Percentiles rank a stretch among this genome's conserved stretches.
Evolutionary conservation across 1,140 invertebrate species (phyloP).

Genomic region (Lepidurus arcticus): DNA sequence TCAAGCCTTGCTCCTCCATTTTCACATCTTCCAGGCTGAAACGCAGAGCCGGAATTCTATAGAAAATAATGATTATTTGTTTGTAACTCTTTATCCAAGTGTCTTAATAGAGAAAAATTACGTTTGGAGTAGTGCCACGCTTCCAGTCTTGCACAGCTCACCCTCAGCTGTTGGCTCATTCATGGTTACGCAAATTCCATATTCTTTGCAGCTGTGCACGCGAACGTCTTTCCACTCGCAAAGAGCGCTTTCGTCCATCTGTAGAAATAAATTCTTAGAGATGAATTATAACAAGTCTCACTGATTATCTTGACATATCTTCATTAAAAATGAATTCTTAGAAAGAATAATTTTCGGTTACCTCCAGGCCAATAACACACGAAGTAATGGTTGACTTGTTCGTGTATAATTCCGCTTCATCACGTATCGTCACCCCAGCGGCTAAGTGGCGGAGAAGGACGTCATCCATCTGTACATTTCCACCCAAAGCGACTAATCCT

Average conservation of each 20-base stretch:
- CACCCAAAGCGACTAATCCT: background rate
- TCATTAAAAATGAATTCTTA: background rate
- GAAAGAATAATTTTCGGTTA: background rate
- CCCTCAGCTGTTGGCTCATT: background rate
- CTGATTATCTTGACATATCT: background rate
- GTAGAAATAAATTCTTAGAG: background rate
- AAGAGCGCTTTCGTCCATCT: background rate
- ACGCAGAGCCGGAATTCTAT: background rate
- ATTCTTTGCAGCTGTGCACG: background rate
- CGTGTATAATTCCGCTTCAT: background rate
- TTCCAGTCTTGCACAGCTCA: background rate
- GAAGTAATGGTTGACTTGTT: constrained; percentile 3
- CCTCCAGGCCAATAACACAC: constrained; percentile 4
- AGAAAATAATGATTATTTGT: background rate
- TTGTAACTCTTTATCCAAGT: background rate
- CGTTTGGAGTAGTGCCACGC: background rate
- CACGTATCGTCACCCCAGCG: background rate
- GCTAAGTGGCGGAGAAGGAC: background rate
- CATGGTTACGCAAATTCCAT: constrained; percentile 19
- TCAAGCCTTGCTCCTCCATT: background rate
- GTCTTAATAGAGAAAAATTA: background rate
- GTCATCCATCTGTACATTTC: background rate
- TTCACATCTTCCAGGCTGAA: background rate
- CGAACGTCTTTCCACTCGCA: background rate
- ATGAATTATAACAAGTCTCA: background rate